Percentiles rank a stretch among this genome's conserved stretches.
These are phyloP conservation scores for Chaetura pelagica DNA, from an alignment of 2,113 vertebrate species.

Conservation along the genomic window DNA sequence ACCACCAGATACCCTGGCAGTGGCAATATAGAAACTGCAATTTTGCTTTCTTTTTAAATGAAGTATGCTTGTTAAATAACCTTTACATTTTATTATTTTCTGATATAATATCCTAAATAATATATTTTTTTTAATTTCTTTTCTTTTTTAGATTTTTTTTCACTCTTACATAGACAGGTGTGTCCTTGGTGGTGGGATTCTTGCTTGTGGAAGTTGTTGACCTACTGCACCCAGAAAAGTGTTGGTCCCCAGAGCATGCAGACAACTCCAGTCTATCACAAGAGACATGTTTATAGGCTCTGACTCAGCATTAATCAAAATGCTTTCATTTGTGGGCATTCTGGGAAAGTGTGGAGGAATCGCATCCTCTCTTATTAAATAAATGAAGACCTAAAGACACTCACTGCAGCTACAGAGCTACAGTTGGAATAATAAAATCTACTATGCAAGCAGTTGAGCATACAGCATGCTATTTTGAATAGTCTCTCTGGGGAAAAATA, in stretches of 20 bases:
- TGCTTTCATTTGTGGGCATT: background rate
- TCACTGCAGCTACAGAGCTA: background rate
- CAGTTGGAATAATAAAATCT: background rate
- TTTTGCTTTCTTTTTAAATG: background rate
- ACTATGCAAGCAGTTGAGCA: background rate
- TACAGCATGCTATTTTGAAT: background rate
- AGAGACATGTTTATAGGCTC: background rate
- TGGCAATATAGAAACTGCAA: background rate
- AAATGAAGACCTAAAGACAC: slow-evolving; percentile 16
- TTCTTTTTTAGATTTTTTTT: background rate
- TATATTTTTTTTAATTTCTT: background rate
- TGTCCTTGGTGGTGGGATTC: background rate
- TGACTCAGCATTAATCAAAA: slow-evolving; percentile 31
- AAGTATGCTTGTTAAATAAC: background rate
- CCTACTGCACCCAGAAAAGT: background rate
- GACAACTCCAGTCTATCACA: background rate
- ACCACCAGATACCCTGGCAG: background rate
- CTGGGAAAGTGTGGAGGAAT: slow-evolving; percentile 25
- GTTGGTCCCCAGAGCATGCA: background rate
- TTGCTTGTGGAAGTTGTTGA: background rate
- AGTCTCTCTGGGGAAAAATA: slow-evolving; percentile 17
- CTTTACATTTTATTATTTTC: background rate
- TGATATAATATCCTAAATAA: background rate
- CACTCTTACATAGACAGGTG: background rate
- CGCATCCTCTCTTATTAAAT: background rate